Base-by-base conservation (phyloP, 2,888 invertebrate genomes). In the Pollenia griseotomentosa region DNA sequence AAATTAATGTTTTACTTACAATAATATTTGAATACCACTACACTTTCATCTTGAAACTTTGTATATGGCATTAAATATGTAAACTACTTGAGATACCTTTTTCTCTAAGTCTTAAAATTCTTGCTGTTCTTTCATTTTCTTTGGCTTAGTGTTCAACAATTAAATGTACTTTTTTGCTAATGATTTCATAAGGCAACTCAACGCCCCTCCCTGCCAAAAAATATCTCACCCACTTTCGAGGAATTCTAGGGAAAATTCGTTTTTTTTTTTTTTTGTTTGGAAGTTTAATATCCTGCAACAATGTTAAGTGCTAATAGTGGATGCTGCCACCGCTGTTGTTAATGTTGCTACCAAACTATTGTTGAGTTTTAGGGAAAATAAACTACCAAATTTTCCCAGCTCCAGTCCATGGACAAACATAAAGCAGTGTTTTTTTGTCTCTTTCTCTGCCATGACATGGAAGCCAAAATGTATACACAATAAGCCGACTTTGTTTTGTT, bases 401-500 rank as follows among this genome's bases (percentile, higher is more conserved):
- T 33, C 40, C 42, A 42, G 9, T 71, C 33, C 9, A 53, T 42
- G 23, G 7, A 61, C 11, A 10, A 44, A 4, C 44, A 66, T 12
- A 68, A 40, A 51, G 12, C n/a, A 33, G 33, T 19, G 44, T 55
- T 65, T 12, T 48, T 55, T 61, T 53, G 6, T 79, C 23, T 19
- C 16, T 65, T 48, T 40, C 46, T 63, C 14, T 55, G 10, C 11
- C 16, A 55, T 33, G 40, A 48, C 42, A 66, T 4, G 55, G 19
- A 51, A 70, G 51, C 11, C 46, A 40, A 71, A 77, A 57, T 51
- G 33, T 57, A 63, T 33, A 48, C 8, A 83, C 73, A 84, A 79
- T 78, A 84, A 84, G 66, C 73, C 73, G 78, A 84, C 57, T 65
- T 66, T 61, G 51, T 65, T 55, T 73, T 84, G 78, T 79, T 66